Base-by-base conservation (phyloP, 2,797 vertebrate species). In the Girardinus metallicus region DNA sequence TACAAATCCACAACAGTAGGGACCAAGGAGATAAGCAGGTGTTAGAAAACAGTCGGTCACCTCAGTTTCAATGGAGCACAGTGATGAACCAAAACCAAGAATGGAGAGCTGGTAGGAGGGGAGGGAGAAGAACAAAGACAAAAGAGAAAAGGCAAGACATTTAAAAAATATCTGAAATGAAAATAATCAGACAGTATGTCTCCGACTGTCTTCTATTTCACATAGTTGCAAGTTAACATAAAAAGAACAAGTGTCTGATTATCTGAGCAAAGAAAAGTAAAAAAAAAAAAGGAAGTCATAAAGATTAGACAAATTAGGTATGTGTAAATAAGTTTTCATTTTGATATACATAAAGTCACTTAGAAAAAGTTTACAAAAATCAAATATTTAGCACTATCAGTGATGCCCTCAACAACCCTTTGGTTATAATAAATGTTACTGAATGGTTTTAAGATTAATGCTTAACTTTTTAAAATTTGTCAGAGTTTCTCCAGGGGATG, bases 21-120 rank as follows among this genome's bases (percentile, higher is more conserved):
- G 94, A 97, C 97, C 97, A 91, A 96, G 87, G 92, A 91, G 95
- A 94, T 94, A 95, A 90, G 91, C 88, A 86, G 90, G 82, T 83
- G 94, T 96, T 96, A 96, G 89, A 93, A 93, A 91, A 92, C 89
- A 93, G 91, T 92, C 88, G 92, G 92, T 93, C 97, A 97, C 95
- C 95, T 96, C 96, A 91, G 83, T 92, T 95, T 90, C 91, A 93
- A 90, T 86, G 90, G 88, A 83, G 88, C 82, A 88, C 91, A 91
- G 91, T 75, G 88, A 84, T 80, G 86, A 83, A 83, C 78, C 71
- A n/a, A 85, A 78, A 57, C 90, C 82, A 89, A 83, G 57, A 83
- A 91, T 6, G 18, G 49, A 88, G 82, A 90, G 85, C 91, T 93
- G 85, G 74, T 84, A 80, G 55, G 82, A 78, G 51, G 80, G 79